Evolutionary conservation across 2,888 invertebrate species (phyloP), one percentile per base, ranked within the genome.

Genomic region (Thera britannica): DNA sequence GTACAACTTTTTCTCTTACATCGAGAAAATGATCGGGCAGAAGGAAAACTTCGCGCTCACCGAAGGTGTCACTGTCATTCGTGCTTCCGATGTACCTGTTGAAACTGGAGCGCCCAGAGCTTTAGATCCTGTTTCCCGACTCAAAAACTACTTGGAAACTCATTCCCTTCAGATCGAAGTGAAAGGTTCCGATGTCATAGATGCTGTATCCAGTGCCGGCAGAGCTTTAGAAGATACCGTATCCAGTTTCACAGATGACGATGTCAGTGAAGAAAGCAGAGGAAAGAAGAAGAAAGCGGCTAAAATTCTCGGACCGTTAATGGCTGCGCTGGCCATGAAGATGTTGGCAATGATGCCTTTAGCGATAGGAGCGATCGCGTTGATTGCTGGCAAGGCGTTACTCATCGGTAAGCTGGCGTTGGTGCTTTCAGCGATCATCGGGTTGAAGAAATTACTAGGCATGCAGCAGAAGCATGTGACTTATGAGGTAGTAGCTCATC

Each of bases 401-500:
- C 88, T 97, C 75, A 96, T 97, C 80, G 97, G 97, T 85, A 97
- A 97, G 90, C 95, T 97, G 81, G 97, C 97, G 41, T 93, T 97
- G 73, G 97, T 97, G 57, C 94, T 97, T 58, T 97, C 97, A 0
- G 96, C 97, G 62, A 96, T 97, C 68, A 97, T 97, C 80, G 97
- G 97, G 2, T 89, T 97, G 86, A 97, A 97, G 94, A 97, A 97
- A 86, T 92, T 97, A 61, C 89, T 97, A 75, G 96, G 96, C 2
- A 23, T 23, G 23, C 96, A 96, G 82, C 96, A 97, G 89, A 97
- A 97, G 84, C 97, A 97, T 83, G 97, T 97, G 73, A 97, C 97
- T 3, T 97, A 97, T 83, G 97, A 97, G 85, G 97, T 97, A 48
- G 97, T 97, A 0, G 96, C 97, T 0, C 97, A 97, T 86, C 97